phyloP scores from a whole-genome alignment of 2,888 invertebrate species.

The Rugalucina vietnamica region DNA sequence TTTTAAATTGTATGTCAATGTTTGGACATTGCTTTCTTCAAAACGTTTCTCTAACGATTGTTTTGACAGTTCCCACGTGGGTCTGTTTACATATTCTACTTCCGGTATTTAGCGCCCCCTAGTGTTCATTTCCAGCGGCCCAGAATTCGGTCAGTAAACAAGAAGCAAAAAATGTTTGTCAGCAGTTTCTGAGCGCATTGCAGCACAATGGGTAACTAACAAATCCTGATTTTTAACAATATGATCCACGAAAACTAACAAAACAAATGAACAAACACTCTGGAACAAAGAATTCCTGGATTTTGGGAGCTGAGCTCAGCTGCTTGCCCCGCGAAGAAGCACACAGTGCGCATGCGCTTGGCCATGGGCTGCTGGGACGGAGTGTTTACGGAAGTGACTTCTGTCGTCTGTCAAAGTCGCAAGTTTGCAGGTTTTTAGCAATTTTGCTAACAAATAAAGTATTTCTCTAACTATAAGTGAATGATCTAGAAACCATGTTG shows the following conservation, averaged over 20 bases:
- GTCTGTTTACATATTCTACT: conserved; percentile 59
- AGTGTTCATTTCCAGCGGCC: neutral
- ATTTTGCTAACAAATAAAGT: no score
- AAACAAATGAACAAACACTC: neutral
- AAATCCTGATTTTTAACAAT: neutral
- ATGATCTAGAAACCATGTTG: no score
- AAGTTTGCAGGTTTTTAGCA: no score
- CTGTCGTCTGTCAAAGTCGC: conserved; percentile 62
- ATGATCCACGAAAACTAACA: neutral
- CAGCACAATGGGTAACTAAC: neutral
- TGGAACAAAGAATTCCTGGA: neutral
- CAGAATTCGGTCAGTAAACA: conserved; percentile 32
- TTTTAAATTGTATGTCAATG: conserved; percentile 48
- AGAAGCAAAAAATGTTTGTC: neutral
- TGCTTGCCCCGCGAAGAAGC: neutral
- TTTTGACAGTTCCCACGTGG: conserved; percentile 34
- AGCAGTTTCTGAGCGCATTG: neutral
- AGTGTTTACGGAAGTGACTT: conserved; percentile 52
- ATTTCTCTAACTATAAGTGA: no score
- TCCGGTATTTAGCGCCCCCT: conserved; percentile 57
- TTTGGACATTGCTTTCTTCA: no score
- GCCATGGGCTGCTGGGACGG: conserved; percentile 47
- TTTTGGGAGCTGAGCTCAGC: neutral
- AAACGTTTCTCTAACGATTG: conserved; percentile 21
- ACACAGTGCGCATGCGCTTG: conserved; percentile 50